Percentiles rank a stretch among this genome's conserved stretches.
Evolutionary conservation across 2,113 vertebrate species (phyloP).

Genomic region (Daubentonia madagascariensis): DNA sequence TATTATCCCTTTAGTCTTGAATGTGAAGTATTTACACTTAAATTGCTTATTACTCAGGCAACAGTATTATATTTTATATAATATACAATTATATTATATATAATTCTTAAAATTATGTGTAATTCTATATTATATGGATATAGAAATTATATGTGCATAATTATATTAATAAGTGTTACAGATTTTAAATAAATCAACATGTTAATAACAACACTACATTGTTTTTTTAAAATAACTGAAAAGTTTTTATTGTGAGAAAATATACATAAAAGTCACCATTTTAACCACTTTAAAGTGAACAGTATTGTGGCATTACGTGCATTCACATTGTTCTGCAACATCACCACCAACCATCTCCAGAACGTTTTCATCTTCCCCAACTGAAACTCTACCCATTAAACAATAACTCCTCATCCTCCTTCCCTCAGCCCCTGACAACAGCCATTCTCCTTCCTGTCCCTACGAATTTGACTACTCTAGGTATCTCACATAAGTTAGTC

Average conservation of each 20-base stretch:
- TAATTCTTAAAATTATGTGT: background rate
- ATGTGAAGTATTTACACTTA: background rate
- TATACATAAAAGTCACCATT: background rate
- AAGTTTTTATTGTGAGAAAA: background rate
- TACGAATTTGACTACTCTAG: background rate
- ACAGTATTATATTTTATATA: too few relatives aligned
- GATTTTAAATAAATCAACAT: constrained; percentile 13
- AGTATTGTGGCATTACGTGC: background rate
- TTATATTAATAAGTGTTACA: background rate
- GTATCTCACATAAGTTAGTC: background rate
- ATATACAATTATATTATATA: background rate
- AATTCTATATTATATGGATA: background rate
- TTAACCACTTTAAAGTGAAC: background rate
- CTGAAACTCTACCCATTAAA: background rate
- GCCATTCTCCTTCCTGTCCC: background rate
- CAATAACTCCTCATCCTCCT: background rate
- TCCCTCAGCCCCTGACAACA: background rate
- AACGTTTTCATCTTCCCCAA: background rate
- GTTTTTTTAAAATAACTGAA: background rate
- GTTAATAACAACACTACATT: background rate
- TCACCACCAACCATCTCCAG: background rate
- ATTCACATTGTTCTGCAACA: background rate
- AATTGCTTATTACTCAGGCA: background rate
- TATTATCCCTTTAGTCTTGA: background rate
- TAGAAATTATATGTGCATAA: background rate